phyloP scores from a whole-genome alignment of 2,888 invertebrate species.

The Xestia rhomboidea region DNA sequence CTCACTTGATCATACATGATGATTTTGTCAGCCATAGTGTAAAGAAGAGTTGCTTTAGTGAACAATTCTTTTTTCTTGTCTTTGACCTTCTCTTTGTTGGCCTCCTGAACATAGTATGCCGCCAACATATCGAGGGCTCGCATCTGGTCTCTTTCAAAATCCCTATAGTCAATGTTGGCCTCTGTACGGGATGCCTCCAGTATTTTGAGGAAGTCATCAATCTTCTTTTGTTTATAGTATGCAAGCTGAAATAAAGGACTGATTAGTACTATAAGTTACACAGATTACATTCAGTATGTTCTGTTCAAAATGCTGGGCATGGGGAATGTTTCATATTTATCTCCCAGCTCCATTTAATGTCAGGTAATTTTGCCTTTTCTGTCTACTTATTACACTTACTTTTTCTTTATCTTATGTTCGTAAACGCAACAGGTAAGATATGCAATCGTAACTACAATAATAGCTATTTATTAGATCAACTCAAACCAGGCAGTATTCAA shows the following conservation, averaged over 20 bases:
- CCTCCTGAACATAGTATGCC: constrained; percentile 99
- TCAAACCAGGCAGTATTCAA: neutral
- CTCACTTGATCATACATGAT: constrained; percentile 99
- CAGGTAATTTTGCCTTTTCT: neutral
- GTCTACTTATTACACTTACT: neutral
- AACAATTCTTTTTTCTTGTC: constrained; percentile 98
- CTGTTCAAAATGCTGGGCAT: neutral
- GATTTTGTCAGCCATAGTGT: constrained; percentile 99
- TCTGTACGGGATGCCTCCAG: constrained; percentile 96
- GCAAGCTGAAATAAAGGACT: constrained; percentile 93
- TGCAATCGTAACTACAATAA: neutral
- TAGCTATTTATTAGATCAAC: neutral
- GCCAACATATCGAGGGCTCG: constrained; percentile 99
- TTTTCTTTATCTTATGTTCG: neutral
- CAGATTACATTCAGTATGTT: neutral
- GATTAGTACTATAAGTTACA: neutral
- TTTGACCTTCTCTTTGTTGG: constrained; percentile 98
- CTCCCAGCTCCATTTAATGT: neutral
- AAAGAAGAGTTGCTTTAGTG: constrained; percentile 98
- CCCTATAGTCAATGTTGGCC: constrained; percentile 96
- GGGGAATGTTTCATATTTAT: neutral
- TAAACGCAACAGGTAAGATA: neutral
- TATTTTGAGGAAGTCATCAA: constrained; percentile 98
- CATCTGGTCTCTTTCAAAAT: constrained; percentile 99
- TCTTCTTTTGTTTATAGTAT: constrained; percentile 98